Percentiles rank a stretch among this genome's conserved stretches.
Evolutionary conservation across 2,888 invertebrate species (phyloP).

Genomic region (Pardosa pseudoannulata): DNA sequence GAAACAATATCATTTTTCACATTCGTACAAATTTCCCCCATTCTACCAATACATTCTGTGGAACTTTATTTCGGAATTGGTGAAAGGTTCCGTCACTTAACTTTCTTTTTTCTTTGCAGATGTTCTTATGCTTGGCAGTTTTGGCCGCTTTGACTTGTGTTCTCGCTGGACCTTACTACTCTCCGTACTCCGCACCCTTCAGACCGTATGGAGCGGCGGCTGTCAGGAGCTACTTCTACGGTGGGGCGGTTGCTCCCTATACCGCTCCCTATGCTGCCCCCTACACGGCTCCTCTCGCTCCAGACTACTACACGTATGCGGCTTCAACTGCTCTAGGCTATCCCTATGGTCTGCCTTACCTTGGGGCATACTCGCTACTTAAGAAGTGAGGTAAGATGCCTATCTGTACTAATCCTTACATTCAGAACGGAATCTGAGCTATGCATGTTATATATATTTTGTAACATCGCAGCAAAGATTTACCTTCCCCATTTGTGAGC

Average conservation of each 20-base stretch:
- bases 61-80: no score
- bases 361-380: constrained; percentile 16
- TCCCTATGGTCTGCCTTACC: constrained; percentile 27
- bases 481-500: no score
- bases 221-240: constrained; percentile 30
- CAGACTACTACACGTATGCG: not conserved
- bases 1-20: no score
- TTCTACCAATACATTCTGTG: no score
- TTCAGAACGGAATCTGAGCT: no score
- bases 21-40: no score
- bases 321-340: not conserved
- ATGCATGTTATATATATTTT: no score
- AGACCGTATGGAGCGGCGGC: constrained; percentile 20
- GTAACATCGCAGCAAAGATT: no score
- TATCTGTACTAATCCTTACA: no score
- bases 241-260: constrained; percentile 15
- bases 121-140: not conserved
- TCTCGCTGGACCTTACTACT: not conserved
- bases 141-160: not conserved
- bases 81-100: no score
- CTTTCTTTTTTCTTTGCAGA: no score
- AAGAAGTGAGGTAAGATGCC: constrained; percentile 57
- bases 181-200: not conserved
- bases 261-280: not conserved
- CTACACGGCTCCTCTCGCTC: not conserved